Conservation (phyloP, 2,113 vertebrate species). For the Carassius carassius region DNA sequence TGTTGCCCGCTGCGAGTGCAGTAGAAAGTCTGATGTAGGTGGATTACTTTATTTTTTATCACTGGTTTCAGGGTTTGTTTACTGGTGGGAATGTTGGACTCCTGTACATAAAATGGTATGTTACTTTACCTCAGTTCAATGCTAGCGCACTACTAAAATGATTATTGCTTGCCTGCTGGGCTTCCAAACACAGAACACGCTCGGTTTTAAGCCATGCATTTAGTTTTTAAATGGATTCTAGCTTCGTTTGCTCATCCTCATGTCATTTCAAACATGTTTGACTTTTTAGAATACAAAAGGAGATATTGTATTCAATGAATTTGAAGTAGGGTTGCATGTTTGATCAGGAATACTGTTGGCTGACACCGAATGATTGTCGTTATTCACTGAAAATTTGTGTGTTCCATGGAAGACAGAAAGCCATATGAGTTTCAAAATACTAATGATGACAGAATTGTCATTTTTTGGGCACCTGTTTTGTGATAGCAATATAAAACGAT, state of each 20-base stretch:
- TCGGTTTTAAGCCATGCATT: not conserved
- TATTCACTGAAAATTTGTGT: too few species aligned
- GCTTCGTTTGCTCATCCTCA: not conserved
- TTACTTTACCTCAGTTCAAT: conserved; percentile 34
- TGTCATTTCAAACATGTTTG: conserved; percentile 15
- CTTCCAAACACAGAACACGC: not conserved
- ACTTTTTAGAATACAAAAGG: not conserved
- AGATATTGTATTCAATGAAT: not conserved
- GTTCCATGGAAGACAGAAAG: too few species aligned
- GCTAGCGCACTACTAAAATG: conserved; percentile 14
- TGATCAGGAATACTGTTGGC: not conserved
- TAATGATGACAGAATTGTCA: too few species aligned
- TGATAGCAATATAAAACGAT: too few species aligned
- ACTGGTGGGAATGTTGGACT: not conserved
- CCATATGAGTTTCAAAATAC: too few species aligned
- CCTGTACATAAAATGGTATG: conserved; percentile 20
- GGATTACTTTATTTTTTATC: conserved; percentile 25
- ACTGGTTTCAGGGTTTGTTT: conserved; percentile 1
- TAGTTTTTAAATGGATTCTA: not conserved
- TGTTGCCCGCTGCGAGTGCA: conserved; percentile 19
- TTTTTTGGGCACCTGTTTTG: too few species aligned
- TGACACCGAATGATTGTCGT: too few species aligned
- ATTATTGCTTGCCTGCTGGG: conserved; percentile 43
- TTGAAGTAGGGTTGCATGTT: not conserved
- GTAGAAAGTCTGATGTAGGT: not conserved